phyloP scores from a whole-genome alignment of 2,113 vertebrate species.

The Sapayoa aenigma region DNA sequence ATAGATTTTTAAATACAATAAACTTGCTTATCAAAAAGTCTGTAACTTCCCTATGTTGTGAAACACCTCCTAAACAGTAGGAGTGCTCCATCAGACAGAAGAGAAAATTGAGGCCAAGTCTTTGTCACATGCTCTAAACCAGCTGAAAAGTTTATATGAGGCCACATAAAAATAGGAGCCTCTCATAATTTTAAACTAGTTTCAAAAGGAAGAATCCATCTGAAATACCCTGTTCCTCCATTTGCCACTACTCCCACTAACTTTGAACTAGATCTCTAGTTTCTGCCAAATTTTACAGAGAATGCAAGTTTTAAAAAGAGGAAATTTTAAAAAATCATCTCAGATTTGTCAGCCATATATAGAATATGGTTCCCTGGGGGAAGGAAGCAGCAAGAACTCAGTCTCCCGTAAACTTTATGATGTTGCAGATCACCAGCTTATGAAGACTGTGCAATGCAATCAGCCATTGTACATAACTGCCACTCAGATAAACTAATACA shows the following conservation, averaged over 20 bases:
- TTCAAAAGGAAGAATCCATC: neutral
- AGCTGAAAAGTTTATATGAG: neutral
- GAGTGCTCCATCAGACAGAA: neutral
- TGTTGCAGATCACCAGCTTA: neutral
- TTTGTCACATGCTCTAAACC: neutral
- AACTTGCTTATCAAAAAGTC: neutral
- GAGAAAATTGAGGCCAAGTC: neutral
- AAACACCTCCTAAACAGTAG: neutral
- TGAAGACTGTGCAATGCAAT: neutral
- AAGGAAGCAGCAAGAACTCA: neutral
- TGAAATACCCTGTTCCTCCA: neutral
- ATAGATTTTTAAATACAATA: neutral
- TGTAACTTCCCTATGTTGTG: neutral
- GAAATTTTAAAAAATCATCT: fast-evolving
- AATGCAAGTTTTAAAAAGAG: neutral
- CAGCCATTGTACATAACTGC: neutral
- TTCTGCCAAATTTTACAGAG: neutral
- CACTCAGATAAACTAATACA: neutral
- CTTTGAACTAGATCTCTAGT: neutral
- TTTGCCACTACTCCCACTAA: neutral
- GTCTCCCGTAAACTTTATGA: neutral
- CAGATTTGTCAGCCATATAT: neutral
- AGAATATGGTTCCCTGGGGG: neutral
- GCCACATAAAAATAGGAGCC: neutral
- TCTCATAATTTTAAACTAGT: neutral